Percentiles rank a stretch among this genome's conserved stretches.
These are phyloP conservation scores for Cisticola juncidis DNA, from an alignment of 2,113 vertebrate species.

Conservation along the genomic window DNA sequence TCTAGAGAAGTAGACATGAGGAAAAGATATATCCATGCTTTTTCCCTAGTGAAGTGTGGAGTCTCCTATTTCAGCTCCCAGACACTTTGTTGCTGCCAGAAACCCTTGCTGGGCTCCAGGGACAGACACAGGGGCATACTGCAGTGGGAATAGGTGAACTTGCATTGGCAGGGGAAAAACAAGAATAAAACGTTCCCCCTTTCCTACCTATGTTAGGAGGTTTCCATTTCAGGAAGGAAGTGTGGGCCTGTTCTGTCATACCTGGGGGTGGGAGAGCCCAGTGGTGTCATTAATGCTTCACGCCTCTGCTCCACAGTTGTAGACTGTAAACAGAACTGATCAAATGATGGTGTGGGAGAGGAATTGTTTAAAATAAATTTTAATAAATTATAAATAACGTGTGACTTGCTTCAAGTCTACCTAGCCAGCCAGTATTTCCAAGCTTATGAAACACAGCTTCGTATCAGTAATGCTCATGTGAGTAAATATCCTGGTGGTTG, in stretches of 20 bases:
- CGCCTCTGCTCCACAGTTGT: conserved; percentile 31
- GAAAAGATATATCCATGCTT: background rate
- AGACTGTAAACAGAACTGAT: conserved; percentile 64
- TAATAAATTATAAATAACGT: conserved; percentile 53
- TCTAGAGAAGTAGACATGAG: background rate
- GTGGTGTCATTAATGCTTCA: conserved; percentile 26
- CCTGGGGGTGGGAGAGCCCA: conserved; percentile 15
- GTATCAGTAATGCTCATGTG: background rate
- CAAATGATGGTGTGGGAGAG: conserved; percentile 59
- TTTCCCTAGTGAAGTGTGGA: background rate
- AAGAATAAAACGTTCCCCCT: background rate
- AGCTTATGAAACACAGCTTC: background rate
- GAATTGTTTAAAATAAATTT: conserved; percentile 59
- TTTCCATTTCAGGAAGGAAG: conserved; percentile 57
- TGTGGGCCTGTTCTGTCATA: conserved; percentile 39
- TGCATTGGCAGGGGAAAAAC: background rate
- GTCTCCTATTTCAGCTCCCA: background rate
- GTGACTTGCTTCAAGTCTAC: background rate
- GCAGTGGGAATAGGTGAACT: background rate
- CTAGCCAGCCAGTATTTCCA: background rate
- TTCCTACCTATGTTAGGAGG: background rate
- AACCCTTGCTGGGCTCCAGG: background rate
- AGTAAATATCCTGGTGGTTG: background rate
- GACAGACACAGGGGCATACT: background rate
- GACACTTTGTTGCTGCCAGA: background rate